Evolutionary conservation across 2,113 vertebrate species (phyloP), one percentile per base, ranked within the genome.

Genomic region (Notothenia coriiceps): DNA sequence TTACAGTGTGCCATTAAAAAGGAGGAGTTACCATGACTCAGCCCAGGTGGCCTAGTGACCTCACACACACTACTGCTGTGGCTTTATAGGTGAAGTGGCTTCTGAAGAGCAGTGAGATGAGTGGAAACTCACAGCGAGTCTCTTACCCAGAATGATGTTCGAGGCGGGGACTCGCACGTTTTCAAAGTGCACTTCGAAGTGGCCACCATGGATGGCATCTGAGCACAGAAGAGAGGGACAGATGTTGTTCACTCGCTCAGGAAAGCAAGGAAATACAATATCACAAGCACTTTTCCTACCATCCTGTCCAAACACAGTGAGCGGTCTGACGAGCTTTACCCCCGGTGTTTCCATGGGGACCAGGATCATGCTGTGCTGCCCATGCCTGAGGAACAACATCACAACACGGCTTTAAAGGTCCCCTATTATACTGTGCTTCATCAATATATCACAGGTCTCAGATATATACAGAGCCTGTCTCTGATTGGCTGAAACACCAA

Each of bases 131-230:
- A 22, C 4, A 51, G 7, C 2, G 6, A 33, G 18, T n/a, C 14
- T 52, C 94, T 96, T 83, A 98, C 97, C 97, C 65, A 98, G 88
- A 86, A 99, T 94, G 61, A 98, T 93, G 86, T 96, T 97, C 80
- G 96, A 94, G n/a, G 70, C 70, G 4, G 97, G 97, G 14, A 98
- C 96, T 17, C 72, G 84, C 12, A 98, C 97, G 0, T 97, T 90
- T 2, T 94, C 93, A 83, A 99, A 99, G 86, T 97, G 96, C 61
- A 99, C 91, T 91, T 99, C 97, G 94, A 98, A 97, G 85, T 98
- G 98, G 35, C 98, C 98, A 52, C 98, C 97, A 0, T 99, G 97
- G 14, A 95, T 74, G 47, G 97, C 91, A 89, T 98, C 98, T 99
- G 62, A 46, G 79, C 70, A 64, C 73, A 50, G 79, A 73, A 80